Evolutionary conservation across 2,888 invertebrate species (phyloP).

Genomic region (Gisinianus flammeolus): DNA sequence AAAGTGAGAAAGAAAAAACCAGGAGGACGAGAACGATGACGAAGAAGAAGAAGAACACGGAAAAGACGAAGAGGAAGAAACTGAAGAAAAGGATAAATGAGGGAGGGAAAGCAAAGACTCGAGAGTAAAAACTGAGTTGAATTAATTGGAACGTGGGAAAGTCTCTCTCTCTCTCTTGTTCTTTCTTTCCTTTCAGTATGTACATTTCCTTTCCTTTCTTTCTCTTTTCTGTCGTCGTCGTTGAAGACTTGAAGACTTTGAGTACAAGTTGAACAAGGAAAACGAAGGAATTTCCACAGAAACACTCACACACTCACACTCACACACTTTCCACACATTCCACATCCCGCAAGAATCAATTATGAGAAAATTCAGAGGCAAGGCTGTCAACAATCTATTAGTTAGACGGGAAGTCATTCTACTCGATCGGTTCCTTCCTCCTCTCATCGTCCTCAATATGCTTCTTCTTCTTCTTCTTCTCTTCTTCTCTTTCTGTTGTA

Average conservation of each 20-base stretch:
- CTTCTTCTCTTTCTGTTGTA: too few relatives aligned
- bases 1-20: too few relatives aligned
- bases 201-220: too few relatives aligned
- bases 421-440: constrained; percentile 30
- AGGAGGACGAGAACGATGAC: too few relatives aligned
- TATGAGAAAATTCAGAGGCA: constrained; percentile 36
- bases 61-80: neutral
- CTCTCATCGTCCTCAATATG: neutral
- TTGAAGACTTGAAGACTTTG: too few relatives aligned
- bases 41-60: too few relatives aligned
- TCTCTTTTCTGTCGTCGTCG: too few relatives aligned
- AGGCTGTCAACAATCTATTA: constrained; percentile 33
- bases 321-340: neutral
- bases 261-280: neutral
- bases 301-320: too few relatives aligned
- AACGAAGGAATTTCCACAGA: constrained; percentile 6
- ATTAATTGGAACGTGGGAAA: constrained; percentile 20
- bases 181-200: neutral
- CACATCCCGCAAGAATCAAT: constrained; percentile 27
- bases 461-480: constrained; percentile 4
- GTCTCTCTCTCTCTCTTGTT: too few relatives aligned
- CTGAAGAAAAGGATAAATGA: neutral
- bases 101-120: too few relatives aligned
- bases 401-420: constrained; percentile 30
- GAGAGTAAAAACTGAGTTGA: neutral